Conservation (phyloP, 1,140 invertebrate species). For the Araneus ventricosus region DNA sequence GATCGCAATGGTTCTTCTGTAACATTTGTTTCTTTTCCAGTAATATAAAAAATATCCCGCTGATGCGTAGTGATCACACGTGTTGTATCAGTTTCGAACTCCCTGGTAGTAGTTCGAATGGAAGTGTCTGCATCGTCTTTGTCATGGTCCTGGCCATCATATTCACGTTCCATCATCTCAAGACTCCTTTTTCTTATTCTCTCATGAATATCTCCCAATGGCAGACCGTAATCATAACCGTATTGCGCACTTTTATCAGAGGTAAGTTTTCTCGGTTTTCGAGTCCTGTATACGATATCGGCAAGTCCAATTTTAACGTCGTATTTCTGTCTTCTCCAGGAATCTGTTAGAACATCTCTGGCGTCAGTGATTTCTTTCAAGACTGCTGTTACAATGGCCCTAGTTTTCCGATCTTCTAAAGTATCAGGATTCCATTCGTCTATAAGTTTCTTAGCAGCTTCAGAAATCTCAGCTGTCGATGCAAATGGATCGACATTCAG, state of each 20-base stretch:
- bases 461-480: not conserved
- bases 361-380: constrained; percentile 24
- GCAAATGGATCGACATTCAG: not conserved
- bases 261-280: not conserved
- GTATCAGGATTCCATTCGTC: not conserved
- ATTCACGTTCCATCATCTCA: not conserved
- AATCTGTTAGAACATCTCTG: not conserved
- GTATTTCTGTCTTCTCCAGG: not conserved
- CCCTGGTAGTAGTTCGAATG: not conserved
- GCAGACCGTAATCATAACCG: too few species aligned
- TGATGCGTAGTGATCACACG: too few species aligned
- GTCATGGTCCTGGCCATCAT: not conserved
- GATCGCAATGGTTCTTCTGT: too few species aligned
- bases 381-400: not conserved
- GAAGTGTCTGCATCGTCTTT: not conserved
- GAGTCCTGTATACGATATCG: not conserved
- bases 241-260: not conserved
- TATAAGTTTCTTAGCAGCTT: not conserved
- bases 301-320: constrained; percentile 33
- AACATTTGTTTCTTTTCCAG: too few species aligned
- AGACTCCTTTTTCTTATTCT: too few species aligned
- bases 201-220: too few species aligned
- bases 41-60: too few species aligned
- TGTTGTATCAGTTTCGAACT: not conserved
- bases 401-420: not conserved